Conservation (phyloP, 2,888 invertebrate genomes). For the Pilophorus perplexus region DNA sequence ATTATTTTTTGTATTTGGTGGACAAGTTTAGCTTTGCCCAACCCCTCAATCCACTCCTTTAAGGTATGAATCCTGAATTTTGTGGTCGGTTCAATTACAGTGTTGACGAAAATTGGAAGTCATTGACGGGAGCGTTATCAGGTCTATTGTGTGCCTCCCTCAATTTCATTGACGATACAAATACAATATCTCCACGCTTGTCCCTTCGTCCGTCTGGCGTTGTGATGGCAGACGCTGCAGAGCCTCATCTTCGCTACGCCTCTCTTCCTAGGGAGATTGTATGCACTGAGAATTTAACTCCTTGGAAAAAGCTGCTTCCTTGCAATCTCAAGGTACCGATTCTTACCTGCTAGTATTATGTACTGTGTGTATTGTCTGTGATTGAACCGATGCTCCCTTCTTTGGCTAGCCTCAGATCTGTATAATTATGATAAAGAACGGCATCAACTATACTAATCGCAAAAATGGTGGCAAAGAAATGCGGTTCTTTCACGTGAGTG, state of each 20-base stretch:
- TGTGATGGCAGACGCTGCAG: slow-evolving; percentile 50
- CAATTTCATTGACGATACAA: slow-evolving; percentile 84
- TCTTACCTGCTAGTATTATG: too few relatives aligned
- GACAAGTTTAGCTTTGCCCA: too few relatives aligned
- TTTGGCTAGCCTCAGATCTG: too few relatives aligned
- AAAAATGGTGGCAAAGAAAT: too few relatives aligned
- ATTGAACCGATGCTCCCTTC: too few relatives aligned
- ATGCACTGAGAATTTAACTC: slow-evolving; percentile 98
- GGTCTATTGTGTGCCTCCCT: slow-evolving; percentile 95
- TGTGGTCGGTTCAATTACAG: slow-evolving; percentile 55
- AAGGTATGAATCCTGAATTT: too few relatives aligned
- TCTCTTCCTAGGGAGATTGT: slow-evolving; percentile 94
- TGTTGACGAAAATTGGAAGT: slow-evolving; percentile 82
- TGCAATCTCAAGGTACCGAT: slow-evolving; percentile 87
- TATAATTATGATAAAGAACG: too few relatives aligned
- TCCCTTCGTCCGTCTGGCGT: slow-evolving; percentile 76
- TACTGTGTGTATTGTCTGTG: too few relatives aligned
- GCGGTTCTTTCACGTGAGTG: too few relatives aligned
- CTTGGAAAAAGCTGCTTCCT: slow-evolving; percentile 95
- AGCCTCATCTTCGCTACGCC: slow-evolving; percentile 68
- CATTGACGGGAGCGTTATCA: slow-evolving; percentile 83
- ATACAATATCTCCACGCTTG: slow-evolving; percentile 79
- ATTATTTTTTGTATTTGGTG: slow-evolving; percentile 5
- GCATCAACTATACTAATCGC: too few relatives aligned
- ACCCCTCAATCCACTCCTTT: too few relatives aligned